A percentile compares a stretch with the other conserved stretches of the same genome.
Conservation (phyloP, 2,113 vertebrate species). For the Eulemur macaco region DNA sequence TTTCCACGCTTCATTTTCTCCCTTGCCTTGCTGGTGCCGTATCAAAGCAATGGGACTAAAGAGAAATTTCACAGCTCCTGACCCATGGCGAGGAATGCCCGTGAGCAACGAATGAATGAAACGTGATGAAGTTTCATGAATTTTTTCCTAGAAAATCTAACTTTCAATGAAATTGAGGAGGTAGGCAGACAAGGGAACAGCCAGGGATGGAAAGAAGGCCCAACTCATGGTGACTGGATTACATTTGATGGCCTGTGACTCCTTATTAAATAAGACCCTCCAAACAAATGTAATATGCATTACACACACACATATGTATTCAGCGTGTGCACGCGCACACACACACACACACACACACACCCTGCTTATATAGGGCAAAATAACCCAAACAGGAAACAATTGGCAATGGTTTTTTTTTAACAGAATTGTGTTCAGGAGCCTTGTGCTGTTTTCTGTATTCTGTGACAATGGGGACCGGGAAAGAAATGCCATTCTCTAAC, state of each 20-base stretch:
- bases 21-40: constrained; percentile 80
- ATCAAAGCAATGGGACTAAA: constrained; percentile 86
- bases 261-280: constrained; percentile 62
- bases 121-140: constrained; percentile 78
- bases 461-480: background rate
- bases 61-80: constrained; percentile 84
- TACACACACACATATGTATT: constrained; percentile 51
- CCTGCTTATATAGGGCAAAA: constrained; percentile 65
- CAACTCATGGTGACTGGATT: constrained; percentile 44
- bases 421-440: constrained; percentile 56
- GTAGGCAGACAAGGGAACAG: constrained; percentile 56
- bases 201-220: constrained; percentile 45
- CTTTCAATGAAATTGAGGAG: constrained; percentile 72
- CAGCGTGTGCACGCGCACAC: background rate
- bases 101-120: constrained; percentile 80
- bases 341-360: background rate
- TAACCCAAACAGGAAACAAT: constrained; percentile 74
- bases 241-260: constrained; percentile 61
- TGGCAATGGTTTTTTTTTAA: constrained; percentile 59
- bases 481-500: constrained; percentile 64
- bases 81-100: constrained; percentile 83
- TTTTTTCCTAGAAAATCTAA: constrained; percentile 78
- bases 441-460: constrained; percentile 50
- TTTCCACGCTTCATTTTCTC: constrained; percentile 82
- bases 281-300: constrained; percentile 52